phyloP scores from a whole-genome alignment of 2,888 invertebrate genomes.

The Masnerella sp. region DNA sequence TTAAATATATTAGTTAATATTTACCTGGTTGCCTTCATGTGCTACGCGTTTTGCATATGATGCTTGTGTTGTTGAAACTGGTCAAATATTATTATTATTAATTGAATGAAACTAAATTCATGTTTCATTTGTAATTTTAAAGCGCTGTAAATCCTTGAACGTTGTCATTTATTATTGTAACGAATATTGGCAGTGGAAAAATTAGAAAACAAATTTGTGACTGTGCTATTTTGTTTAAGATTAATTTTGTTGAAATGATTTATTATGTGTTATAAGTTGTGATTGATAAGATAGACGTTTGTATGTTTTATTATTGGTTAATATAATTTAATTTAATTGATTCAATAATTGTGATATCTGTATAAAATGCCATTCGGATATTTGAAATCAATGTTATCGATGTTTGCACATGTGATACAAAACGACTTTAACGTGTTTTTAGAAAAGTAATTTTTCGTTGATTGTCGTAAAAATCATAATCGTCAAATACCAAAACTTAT shows the following conservation, averaged over 20 bases:
- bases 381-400: slow-evolving; percentile 14
- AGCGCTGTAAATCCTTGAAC: not conserved
- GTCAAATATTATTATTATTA: slow-evolving; percentile 5
- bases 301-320: slow-evolving; percentile 22
- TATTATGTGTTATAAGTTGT: slow-evolving; percentile 33
- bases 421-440: slow-evolving; percentile 41
- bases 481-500: slow-evolving; percentile 9
- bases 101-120: slow-evolving; percentile 1
- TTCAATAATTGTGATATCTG: slow-evolving; percentile 39
- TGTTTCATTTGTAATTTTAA: slow-evolving; percentile 1
- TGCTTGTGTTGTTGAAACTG: slow-evolving; percentile 3
- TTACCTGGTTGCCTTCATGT: too few species aligned
- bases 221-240: slow-evolving; percentile 24
- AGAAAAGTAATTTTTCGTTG: slow-evolving; percentile 1
- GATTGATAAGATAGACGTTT: slow-evolving; percentile 19
- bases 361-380: slow-evolving; percentile 15
- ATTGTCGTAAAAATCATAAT: slow-evolving; percentile 5
- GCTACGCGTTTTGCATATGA: too few species aligned
- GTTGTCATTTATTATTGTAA: slow-evolving; percentile 5
- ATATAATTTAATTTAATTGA: slow-evolving; percentile 32
- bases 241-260: slow-evolving; percentile 41
- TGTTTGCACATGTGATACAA: slow-evolving; percentile 36
- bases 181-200: slow-evolving; percentile 12
- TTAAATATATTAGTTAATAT: too few species aligned
- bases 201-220: slow-evolving; percentile 4